Evolutionary conservation across 2,797 vertebrate genomes (phyloP).

Genomic region (Pangasius mekongensis): DNA sequence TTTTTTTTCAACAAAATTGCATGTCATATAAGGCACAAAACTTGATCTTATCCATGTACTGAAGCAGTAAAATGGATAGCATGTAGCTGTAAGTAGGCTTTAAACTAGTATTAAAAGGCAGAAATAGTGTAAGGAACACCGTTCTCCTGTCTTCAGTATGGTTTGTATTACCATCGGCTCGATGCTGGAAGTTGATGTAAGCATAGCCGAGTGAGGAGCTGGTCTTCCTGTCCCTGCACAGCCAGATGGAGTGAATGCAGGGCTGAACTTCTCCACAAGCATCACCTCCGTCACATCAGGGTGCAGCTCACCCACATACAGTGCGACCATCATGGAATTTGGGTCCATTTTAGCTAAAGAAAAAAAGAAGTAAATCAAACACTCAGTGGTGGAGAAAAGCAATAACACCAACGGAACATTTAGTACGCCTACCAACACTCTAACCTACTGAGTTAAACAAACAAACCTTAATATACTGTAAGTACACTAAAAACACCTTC

Average conservation of each 20-base stretch:
- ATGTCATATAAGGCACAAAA: neutral
- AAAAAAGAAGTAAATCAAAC: neutral
- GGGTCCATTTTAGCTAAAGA: neutral
- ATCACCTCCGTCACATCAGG: too few species aligned
- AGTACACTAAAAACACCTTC: too few species aligned
- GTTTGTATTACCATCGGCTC: neutral
- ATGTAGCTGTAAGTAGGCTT: neutral
- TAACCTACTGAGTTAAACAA: neutral
- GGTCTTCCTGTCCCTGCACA: too few species aligned
- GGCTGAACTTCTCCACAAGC: neutral
- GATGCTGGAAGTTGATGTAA: too few species aligned
- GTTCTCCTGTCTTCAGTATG: neutral
- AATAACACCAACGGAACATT: neutral
- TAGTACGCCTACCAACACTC: neutral
- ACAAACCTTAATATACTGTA: neutral
- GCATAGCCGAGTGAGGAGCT: too few species aligned
- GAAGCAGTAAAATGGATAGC: neutral
- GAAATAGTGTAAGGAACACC: too few species aligned
- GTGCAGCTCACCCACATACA: neutral
- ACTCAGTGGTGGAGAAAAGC: neutral
- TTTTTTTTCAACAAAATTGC: neutral
- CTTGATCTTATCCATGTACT: neutral
- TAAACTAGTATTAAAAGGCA: too few species aligned
- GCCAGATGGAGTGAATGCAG: neutral
- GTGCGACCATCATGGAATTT: neutral